A percentile compares a stretch with the other conserved stretches of the same genome.
Conservation (phyloP, 2,797 vertebrate genomes). For the Nasua narica region DNA sequence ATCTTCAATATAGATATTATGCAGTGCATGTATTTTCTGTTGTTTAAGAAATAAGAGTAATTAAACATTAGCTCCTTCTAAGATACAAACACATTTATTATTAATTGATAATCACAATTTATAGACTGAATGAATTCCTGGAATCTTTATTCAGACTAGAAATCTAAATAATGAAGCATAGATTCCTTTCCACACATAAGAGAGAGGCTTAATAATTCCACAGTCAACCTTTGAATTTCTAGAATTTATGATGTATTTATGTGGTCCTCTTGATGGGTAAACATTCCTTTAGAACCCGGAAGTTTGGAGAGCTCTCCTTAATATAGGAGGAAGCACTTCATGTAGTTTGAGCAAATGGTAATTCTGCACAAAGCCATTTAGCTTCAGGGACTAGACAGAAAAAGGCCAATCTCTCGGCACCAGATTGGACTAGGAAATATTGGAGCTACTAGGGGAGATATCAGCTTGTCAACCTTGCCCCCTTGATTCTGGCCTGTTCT, state of each 20-base stretch:
- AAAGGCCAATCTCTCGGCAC: not conserved
- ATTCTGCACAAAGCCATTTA: not conserved
- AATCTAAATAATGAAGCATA: not conserved
- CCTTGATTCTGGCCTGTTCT: not conserved
- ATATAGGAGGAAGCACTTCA: not conserved
- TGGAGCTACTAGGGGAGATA: not conserved
- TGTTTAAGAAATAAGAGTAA: not conserved
- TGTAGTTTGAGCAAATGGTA: not conserved
- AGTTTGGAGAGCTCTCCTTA: not conserved
- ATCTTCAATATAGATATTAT: not conserved
- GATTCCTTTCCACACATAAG: not conserved
- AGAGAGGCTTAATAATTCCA: not conserved
- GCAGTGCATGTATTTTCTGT: not conserved
- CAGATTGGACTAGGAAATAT: not conserved
- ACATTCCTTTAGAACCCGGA: not conserved
- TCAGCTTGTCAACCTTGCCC: rapidly evolving
- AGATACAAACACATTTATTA: not conserved
- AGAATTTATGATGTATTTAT: not conserved
- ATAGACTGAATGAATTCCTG: not conserved
- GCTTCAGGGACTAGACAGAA: not conserved
- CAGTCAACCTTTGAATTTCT: too few species aligned
- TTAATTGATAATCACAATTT: not conserved
- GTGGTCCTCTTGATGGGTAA: not conserved
- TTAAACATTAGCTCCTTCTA: not conserved
- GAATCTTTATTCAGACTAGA: not conserved